These are phyloP conservation scores for Diadegma fenestrale DNA, from an alignment of 2,888 invertebrate species.

Conservation along the genomic window DNA sequence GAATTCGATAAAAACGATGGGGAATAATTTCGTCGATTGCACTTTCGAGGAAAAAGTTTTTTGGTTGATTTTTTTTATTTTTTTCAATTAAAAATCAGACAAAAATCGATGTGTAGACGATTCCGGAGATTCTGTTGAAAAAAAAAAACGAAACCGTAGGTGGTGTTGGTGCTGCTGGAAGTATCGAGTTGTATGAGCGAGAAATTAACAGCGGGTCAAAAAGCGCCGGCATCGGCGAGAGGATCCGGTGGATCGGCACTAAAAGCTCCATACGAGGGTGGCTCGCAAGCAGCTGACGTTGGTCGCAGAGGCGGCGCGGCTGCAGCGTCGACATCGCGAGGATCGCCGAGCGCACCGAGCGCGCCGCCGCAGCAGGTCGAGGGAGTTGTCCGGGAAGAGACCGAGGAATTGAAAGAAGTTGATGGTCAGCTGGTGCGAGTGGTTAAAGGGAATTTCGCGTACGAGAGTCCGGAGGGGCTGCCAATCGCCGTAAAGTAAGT, in stretches of 20 bases:
- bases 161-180: conserved; percentile 59
- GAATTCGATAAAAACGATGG: no score
- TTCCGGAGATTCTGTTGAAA: neutral
- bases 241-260: conserved; percentile 80
- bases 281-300: conserved; percentile 66
- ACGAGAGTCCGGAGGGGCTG: conserved; percentile 83
- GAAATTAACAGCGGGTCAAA: conserved; percentile 78
- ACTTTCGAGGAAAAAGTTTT: no score
- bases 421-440: conserved; percentile 79
- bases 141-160: conserved; percentile 23
- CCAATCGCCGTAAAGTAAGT: conserved; percentile 81
- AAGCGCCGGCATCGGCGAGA: conserved; percentile 80
- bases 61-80: no score
- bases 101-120: neutral
- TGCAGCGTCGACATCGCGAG: conserved; percentile 2
- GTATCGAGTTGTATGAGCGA: conserved; percentile 71
- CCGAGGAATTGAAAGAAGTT: conserved; percentile 78
- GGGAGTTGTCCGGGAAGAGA: conserved; percentile 78
- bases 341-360: no score
- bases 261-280: conserved; percentile 74
- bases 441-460: conserved; percentile 80
- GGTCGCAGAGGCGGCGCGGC: conserved; percentile 63
- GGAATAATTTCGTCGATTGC: no score
- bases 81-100: no score
- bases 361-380: conserved; percentile 65